Evolutionary conservation across 2,797 vertebrate genomes (phyloP), one percentile per base, ranked within the genome.

Genomic region (Pseudomugil tenellus): DNA sequence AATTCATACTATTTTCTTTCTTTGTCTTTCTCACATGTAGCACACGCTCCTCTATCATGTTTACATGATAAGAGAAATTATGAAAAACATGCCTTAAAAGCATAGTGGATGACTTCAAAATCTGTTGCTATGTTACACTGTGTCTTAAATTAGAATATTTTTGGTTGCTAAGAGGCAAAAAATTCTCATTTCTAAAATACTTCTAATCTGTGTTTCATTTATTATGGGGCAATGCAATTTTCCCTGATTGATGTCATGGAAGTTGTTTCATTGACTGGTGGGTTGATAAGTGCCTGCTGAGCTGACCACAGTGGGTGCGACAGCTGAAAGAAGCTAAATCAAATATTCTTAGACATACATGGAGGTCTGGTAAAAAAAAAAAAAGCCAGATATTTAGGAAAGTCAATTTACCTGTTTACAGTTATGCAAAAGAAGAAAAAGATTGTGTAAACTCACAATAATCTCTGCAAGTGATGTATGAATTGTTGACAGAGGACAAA

Each of bases 221-320:
- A 76, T 83, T 46, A 51, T 16, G n/a, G 16, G 26, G 16, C 64
- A 61, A 4, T 77, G 69, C 67, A 70, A 84, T 87, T 87, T 84
- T 19, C 68, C 34, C 34, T 79, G 84, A 87, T 68, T 84, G 60
- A 83, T 70, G 65, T 58, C 54, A 72, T 65, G 32, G 48, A 73
- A 63, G 71, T 76, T 60, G n/a, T 80, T 58, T 81, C 63, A 74
- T 82, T 81, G 63, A 67, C 63, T 72, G 49, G 55, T 80, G 78
- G 64, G 63, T 63, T 76, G 70, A 74, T 55, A 70, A 76, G 77
- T 83, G 70, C 66, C 74, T 66, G 14, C 53, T 70, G 63, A 76
- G 34, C 17, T 71, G 61, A 82, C 67, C 63, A 37, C 31, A 69
- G 52, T 41, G 16, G 59, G 62, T 61, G 53, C 58, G 58, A 64